Evolutionary conservation across 2,113 vertebrate species (phyloP).

Genomic region (Montifringilla adamsi): DNA sequence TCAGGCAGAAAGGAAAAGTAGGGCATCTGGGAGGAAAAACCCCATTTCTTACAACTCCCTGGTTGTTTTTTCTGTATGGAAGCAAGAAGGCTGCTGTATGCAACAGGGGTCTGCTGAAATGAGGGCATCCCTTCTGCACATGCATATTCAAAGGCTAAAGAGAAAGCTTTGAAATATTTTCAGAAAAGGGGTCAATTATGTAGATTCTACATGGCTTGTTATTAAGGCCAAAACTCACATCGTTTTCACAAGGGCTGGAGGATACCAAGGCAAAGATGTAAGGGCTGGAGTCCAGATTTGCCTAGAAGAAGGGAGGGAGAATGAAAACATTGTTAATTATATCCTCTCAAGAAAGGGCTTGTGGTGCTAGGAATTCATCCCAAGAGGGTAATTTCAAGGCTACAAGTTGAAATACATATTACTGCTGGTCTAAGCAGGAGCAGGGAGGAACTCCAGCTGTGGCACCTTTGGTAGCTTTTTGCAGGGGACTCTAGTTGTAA

Average conservation of each 20-base stretch:
- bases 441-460: neutral
- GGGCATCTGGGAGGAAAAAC: neutral
- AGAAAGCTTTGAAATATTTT: slow-evolving; percentile 54
- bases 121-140: slow-evolving; percentile 18
- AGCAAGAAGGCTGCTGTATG: slow-evolving; percentile 1
- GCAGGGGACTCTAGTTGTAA: neutral
- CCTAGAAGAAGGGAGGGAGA: neutral
- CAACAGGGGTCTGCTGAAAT: slow-evolving; percentile 33
- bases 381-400: slow-evolving; percentile 35
- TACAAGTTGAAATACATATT: neutral
- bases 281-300: neutral
- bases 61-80: neutral
- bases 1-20: slow-evolving; percentile 3
- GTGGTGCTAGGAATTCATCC: neutral
- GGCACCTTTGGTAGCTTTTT: neutral
- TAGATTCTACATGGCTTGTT: slow-evolving; percentile 62
- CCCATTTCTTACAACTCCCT: slow-evolving; percentile 13
- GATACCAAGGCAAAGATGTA: slow-evolving; percentile 4
- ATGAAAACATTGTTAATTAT: slow-evolving; percentile 51
- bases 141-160: slow-evolving; percentile 60
- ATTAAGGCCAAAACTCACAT: slow-evolving; percentile 61
- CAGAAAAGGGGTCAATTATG: slow-evolving; percentile 68
- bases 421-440: slow-evolving; percentile 33
- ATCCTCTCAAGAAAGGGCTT: slow-evolving; percentile 7
- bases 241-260: slow-evolving; percentile 7